A percentile compares a stretch with the other conserved stretches of the same genome.
phyloP scores from a whole-genome alignment of 2,888 invertebrate species.

The Tipula unca region DNA sequence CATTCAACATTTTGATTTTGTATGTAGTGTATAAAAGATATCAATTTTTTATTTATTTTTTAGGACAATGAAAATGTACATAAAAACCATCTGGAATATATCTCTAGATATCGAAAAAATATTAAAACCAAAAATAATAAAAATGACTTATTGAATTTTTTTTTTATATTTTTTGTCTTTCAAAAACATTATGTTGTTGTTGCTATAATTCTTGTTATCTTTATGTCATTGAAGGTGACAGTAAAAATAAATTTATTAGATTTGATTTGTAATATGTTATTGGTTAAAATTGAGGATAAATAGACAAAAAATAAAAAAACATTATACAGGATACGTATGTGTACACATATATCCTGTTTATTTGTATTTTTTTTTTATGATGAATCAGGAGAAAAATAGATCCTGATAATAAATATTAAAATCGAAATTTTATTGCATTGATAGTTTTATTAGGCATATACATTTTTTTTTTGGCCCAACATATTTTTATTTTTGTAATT shows the following conservation, averaged over 20 bases:
- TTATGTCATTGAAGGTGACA: constrained; percentile 8
- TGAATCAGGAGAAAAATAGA: not conserved
- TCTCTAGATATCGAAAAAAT: not conserved
- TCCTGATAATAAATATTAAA: not conserved
- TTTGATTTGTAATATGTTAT: constrained; percentile 8
- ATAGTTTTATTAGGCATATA: not conserved
- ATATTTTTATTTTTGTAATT: not conserved
- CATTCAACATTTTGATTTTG: not conserved
- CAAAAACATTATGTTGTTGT: not conserved
- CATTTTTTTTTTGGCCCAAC: not conserved
- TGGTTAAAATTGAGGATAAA: constrained; percentile 8
- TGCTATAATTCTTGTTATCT: not conserved
- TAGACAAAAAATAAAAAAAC: not conserved
- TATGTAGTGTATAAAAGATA: not conserved
- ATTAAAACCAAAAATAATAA: constrained; percentile 14
- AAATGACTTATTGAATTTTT: constrained; percentile 8
- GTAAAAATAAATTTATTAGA: constrained; percentile 14
- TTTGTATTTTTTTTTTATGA: constrained; percentile 2
- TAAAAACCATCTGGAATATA: not conserved
- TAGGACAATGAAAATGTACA: not conserved
- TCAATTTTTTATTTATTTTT: not conserved
- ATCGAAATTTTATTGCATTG: not conserved
- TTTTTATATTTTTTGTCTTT: not conserved
- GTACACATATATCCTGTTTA: not conserved
- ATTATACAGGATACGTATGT: not conserved